Base-by-base conservation (phyloP, 2,797 vertebrate genomes). In the Tadarida brasiliensis region DNA sequence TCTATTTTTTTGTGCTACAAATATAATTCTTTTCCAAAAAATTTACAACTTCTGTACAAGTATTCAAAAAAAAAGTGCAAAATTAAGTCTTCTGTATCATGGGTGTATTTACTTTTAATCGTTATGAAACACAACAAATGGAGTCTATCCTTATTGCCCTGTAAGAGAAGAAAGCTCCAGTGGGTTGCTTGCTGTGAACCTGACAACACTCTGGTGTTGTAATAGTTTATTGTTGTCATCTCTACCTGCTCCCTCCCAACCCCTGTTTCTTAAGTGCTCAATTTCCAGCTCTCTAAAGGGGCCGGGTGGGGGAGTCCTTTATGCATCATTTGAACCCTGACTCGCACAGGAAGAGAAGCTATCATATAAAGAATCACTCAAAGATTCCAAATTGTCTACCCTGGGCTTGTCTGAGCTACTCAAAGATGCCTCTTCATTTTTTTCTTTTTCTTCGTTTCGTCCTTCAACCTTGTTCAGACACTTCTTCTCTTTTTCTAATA, bases 261-360 rank as follows among this genome's bases (percentile, higher is more conserved):
- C 56, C 33, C 67, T 3, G 73, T 91, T 96, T 90, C 4, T 0
- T 61, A 94, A 20, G 35, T 83, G 95, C 94, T 74, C 68, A 19
- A 11, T 86, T 57, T 76, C 20, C 70, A 90, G 94, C 87, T 97
- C 86, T 24, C 80, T 71, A 90, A 93, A 44, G 39, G 39, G 39
- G 39, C 7, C 5, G 33, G 2, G n/a, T 51, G 6, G 3, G 4
- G 10, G 35, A 7, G 91, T 95, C 91, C 90, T 90, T 98, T 98
- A 99, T 56, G 98, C 97, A 0, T 99, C 99, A 11, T 99, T 99
- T 57, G 99, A 99, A 96, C 98, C 98, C 96, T 99, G 99, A 95
- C 99, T 99, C 97, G 99, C 97, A 59, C 99, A 99, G 14, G 99
- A 99, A 90, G 99, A 99, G 98, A 99, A 99, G 96, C 99, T 99